Conservation (phyloP, 2,888 invertebrate genomes). For the Cryptosula pallasiana region DNA sequence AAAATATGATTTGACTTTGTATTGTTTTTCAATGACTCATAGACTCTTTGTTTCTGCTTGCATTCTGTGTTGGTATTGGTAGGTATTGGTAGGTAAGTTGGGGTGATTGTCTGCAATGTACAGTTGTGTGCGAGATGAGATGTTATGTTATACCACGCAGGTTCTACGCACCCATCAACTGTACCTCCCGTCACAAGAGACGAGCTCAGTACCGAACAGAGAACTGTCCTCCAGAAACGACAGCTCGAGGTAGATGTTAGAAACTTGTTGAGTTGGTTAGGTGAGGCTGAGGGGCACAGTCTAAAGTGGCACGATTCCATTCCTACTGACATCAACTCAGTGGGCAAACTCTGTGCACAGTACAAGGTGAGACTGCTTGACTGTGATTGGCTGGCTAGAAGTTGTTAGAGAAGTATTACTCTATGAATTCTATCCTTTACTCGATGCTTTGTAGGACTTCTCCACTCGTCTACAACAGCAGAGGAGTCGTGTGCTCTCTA, state of each 20-base stretch:
- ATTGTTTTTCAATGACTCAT: too few relatives aligned
- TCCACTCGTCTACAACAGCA: constrained; percentile 6
- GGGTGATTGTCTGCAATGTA: too few relatives aligned
- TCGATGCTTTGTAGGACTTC: constrained; percentile 5
- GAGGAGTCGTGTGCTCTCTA: constrained; percentile 22
- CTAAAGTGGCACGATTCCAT: background rate
- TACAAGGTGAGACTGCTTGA: constrained; percentile 22
- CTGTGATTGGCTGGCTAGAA: too few relatives aligned
- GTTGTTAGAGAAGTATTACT: too few relatives aligned
- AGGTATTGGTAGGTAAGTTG: too few relatives aligned
- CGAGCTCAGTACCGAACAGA: constrained; percentile 13
- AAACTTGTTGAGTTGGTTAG: constrained; percentile 81
- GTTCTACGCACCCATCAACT: background rate
- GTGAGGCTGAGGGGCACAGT: constrained; percentile 65
- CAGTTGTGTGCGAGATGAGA: too few relatives aligned
- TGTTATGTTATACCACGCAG: too few relatives aligned
- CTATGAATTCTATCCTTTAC: too few relatives aligned
- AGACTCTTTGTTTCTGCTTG: too few relatives aligned
- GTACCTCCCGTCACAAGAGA: constrained; percentile 5
- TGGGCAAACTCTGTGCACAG: constrained; percentile 21
- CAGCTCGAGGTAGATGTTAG: constrained; percentile 63
- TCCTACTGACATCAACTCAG: background rate
- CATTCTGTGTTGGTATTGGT: too few relatives aligned
- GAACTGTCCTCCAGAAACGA: constrained; percentile 16
- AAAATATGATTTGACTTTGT: too few relatives aligned